Conservation (phyloP, 2,113 vertebrate species). For the Ploceus nigricollis region DNA sequence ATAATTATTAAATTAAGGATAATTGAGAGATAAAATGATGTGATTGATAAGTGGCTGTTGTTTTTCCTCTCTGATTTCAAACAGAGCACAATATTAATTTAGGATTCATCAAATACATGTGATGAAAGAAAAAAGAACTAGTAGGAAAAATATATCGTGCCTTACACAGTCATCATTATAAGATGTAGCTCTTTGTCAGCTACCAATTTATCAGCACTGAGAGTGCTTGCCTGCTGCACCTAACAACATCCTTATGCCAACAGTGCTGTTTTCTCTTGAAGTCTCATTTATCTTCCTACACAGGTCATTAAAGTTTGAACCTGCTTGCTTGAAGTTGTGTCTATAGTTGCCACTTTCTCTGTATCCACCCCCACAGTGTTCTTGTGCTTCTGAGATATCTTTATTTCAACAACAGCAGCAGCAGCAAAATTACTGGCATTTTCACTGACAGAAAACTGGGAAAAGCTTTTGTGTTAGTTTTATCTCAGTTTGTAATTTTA, state of each 20-base stretch:
- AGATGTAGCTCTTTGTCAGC: slow-evolving; percentile 35
- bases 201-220: background rate
- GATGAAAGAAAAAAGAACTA: background rate
- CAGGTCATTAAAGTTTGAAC: slow-evolving; percentile 39
- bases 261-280: slow-evolving; percentile 36
- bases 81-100: background rate
- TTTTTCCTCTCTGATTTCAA: slow-evolving; percentile 27
- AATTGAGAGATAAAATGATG: slow-evolving; percentile 27
- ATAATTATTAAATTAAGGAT: slow-evolving; percentile 38
- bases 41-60: background rate
- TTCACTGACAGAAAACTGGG: background rate
- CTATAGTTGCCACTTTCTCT: slow-evolving; percentile 10
- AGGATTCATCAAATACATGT: background rate
- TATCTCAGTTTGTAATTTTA: background rate
- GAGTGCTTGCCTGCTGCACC: slow-evolving; percentile 4
- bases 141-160: background rate
- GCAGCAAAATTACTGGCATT: background rate
- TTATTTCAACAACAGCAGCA: background rate
- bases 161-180: background rate
- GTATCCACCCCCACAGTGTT: slow-evolving; percentile 37
- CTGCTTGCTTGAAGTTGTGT: slow-evolving; percentile 31
- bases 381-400: slow-evolving; percentile 8
- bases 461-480: background rate
- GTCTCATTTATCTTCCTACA: slow-evolving; percentile 57
- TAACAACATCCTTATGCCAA: slow-evolving; percentile 44